A percentile compares a stretch with the other conserved stretches of the same genome.
These are phyloP conservation scores for Gymnorhina tibicen DNA, from an alignment of 2,113 vertebrate species.

Conservation along the genomic window DNA sequence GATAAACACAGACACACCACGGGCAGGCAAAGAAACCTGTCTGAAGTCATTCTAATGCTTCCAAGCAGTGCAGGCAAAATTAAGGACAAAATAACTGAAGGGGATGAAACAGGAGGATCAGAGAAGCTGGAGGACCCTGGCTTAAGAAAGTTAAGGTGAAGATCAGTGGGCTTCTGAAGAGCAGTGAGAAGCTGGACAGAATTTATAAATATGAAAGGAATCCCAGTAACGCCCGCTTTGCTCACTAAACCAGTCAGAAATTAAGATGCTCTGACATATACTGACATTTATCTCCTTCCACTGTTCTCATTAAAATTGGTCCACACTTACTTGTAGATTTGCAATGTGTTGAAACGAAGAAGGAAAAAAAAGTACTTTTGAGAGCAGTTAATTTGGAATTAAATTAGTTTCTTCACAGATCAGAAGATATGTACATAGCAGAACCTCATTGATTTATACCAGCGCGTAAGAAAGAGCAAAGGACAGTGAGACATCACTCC, in stretches of 20 bases:
- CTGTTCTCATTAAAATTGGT: constrained; percentile 29
- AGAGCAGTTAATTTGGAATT: constrained; percentile 54
- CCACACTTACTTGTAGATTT: not conserved
- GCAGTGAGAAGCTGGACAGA: not conserved
- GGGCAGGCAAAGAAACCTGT: not conserved
- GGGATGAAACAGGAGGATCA: not conserved
- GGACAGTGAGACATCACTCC: not conserved
- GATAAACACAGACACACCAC: not conserved
- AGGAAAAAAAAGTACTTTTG: not conserved
- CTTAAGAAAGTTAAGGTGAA: not conserved
- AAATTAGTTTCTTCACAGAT: constrained; percentile 56
- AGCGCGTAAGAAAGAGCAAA: constrained; percentile 10
- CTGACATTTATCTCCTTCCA: constrained; percentile 36
- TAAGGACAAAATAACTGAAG: not conserved
- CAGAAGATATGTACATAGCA: constrained; percentile 32
- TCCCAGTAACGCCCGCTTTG: not conserved
- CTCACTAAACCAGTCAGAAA: not conserved
- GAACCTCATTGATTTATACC: constrained; percentile 35
- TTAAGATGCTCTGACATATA: not conserved
- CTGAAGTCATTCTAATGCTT: not conserved
- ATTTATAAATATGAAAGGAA: not conserved
- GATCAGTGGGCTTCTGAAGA: not conserved
- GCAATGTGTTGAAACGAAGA: constrained; percentile 30
- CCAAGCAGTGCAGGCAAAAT: not conserved
- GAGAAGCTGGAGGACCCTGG: not conserved